Conservation (phyloP, 2,888 invertebrate species). For the Melikaiella ostensackeni region DNA sequence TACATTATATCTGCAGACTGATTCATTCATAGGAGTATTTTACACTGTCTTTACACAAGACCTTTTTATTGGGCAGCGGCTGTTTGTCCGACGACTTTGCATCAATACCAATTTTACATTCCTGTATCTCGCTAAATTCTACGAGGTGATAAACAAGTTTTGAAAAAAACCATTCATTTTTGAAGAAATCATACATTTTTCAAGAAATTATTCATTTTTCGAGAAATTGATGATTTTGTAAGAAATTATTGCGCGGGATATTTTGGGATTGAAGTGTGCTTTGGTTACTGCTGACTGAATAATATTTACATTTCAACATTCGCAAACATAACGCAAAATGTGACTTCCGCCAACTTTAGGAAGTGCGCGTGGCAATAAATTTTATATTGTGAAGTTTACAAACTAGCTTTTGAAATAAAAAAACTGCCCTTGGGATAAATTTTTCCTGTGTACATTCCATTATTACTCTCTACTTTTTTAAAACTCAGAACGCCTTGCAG, state of each 20-base stretch:
- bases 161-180: constrained; percentile 1
- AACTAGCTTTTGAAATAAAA: constrained; percentile 1
- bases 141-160: constrained; percentile 1
- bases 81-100: constrained; percentile 32
- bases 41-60: constrained; percentile 17
- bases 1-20: constrained; percentile 33
- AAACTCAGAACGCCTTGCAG: background rate
- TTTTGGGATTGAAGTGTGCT: background rate
- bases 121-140: constrained; percentile 7
- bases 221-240: background rate
- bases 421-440: background rate
- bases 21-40: constrained; percentile 31
- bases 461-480: background rate
- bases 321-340: background rate
- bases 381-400: background rate
- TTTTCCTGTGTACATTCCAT: background rate
- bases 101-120: constrained; percentile 16
- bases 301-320: background rate
- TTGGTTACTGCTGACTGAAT: background rate
- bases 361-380: background rate
- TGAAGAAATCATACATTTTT: too few species aligned
- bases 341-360: background rate
- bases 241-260: background rate
- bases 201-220: background rate
- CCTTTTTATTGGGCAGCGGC: constrained; percentile 8